Evolutionary conservation across 2,888 invertebrate genomes (phyloP), one percentile per base, ranked within the genome.

Genomic region (Steinernema scapterisci): DNA sequence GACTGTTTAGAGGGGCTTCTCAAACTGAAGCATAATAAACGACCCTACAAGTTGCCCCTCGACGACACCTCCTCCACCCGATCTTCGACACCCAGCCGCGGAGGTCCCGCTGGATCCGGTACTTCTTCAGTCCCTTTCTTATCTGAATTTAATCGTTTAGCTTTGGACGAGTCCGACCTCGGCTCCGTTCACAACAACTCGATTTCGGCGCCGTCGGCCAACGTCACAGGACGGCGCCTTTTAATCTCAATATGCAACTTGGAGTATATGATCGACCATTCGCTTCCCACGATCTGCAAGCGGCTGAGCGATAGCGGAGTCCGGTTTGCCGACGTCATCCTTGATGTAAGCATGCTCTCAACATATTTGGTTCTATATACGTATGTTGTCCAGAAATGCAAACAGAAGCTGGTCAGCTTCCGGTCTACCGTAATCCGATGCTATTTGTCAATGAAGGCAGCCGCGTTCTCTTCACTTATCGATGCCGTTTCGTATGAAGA

Each of bases 231-330:
- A 21, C 80, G 84, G 46, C 84, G 85, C 63, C 76, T 87, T 43
- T 74, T 87, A 25, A 85, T 86, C 19, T 81, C 83, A 6, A 81
- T 87, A 31, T 82, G 85, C 73, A 87, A 87, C 75, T 76, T 87
- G 16, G 86, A 88, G 70, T 87, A 84, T 76, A 80, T 86, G 38
- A 74, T 85, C 19, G 77, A 81, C n/a, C 79, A 81, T 45, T 84
- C 85, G 1, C 73, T 87, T 56, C 80, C 81, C 31, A 77, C 77
- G 27, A 81, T 87, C 9, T 79, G 81, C 45, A 81, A 81, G 54
- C 82, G 86, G 43, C 80, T 87, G 75, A 77, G 78, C 51, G 85
- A 86, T 70, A 80, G 80, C 74, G 85, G 85, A 16, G 82, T 87
- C 51, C 82, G 84, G 71, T 83, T 81, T 75, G 79, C 83, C 11